phyloP scores from a whole-genome alignment of 2,113 vertebrate genomes.

The Thymallus thymallus region DNA sequence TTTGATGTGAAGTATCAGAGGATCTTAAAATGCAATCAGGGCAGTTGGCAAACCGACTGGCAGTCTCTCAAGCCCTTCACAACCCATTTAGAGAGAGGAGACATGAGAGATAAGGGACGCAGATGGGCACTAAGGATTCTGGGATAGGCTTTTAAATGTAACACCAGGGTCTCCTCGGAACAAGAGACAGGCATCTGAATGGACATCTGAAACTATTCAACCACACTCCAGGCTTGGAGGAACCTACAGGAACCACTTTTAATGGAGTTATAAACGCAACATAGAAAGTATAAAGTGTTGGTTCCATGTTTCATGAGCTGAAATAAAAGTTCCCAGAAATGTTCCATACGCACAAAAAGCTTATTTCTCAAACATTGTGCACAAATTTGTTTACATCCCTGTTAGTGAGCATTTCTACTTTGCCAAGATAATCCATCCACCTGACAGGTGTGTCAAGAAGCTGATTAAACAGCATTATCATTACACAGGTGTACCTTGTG shows the following conservation, averaged over 20 bases:
- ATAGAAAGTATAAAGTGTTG: too few species aligned
- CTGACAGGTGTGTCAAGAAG: too few species aligned
- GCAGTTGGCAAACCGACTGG: constrained; percentile 38
- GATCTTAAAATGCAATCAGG: constrained; percentile 25
- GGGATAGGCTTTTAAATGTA: background rate
- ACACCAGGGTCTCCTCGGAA: background rate
- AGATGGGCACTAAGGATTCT: background rate
- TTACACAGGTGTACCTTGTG: too few species aligned
- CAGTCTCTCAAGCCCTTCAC: constrained; percentile 33
- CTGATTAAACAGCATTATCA: too few species aligned
- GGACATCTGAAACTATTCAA: constrained; percentile 1
- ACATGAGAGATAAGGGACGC: background rate
- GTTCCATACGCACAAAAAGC: too few species aligned
- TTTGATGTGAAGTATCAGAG: constrained; percentile 17
- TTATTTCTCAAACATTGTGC: too few species aligned
- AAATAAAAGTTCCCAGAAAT: too few species aligned
- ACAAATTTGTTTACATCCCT: too few species aligned
- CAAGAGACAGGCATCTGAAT: background rate
- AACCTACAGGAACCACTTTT: background rate
- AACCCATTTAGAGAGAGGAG: constrained; percentile 34
- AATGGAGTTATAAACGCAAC: background rate
- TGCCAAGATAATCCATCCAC: too few species aligned
- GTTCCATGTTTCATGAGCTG: too few species aligned
- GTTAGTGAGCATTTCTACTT: too few species aligned
- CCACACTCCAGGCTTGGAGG: background rate